Percentiles rank a stretch among this genome's conserved stretches.
Conservation (phyloP, 2,888 invertebrate species). For the Diarsia dahlii region DNA sequence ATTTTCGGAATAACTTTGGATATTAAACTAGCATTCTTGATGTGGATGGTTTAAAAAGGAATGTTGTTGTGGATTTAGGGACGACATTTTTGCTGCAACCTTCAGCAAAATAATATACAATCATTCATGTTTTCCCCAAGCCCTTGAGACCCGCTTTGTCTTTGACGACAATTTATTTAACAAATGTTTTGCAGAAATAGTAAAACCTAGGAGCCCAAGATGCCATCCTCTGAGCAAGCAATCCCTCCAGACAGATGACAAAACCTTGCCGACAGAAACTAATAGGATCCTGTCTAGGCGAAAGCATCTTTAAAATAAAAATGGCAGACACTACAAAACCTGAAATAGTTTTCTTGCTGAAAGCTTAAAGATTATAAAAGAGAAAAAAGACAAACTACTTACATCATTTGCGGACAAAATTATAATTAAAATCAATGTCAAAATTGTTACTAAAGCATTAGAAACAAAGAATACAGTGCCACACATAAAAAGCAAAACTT, state of each 20-base stretch:
- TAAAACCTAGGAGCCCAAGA: conserved; percentile 36
- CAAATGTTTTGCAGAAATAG: conserved; percentile 48
- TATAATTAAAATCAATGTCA: not conserved
- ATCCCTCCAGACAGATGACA: conserved; percentile 63
- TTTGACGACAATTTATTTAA: conserved; percentile 46
- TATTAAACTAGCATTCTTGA: conserved; percentile 52
- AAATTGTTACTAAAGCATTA: not conserved
- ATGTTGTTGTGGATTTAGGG: not conserved
- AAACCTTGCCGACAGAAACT: conserved; percentile 65
- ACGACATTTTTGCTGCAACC: not conserved
- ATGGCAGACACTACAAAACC: conserved; percentile 31
- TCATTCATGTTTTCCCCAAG: not conserved
- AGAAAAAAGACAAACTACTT: not conserved
- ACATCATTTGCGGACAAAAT: not conserved
- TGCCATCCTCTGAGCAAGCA: conserved; percentile 46
- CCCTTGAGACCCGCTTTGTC: conserved; percentile 32
- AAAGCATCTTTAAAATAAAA: conserved; percentile 56
- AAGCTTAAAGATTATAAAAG: not conserved
- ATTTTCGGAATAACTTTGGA: conserved; percentile 54
- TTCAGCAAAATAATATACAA: conserved; percentile 8
- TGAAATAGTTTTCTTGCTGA: conserved; percentile 28
- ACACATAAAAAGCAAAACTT: not conserved
- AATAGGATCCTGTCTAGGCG: conserved; percentile 62
- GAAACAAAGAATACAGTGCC: not conserved
- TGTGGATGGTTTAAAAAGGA: conserved; percentile 20